Conservation (phyloP, 2,797 vertebrate genomes). For the Phoxinus dragarum region DNA sequence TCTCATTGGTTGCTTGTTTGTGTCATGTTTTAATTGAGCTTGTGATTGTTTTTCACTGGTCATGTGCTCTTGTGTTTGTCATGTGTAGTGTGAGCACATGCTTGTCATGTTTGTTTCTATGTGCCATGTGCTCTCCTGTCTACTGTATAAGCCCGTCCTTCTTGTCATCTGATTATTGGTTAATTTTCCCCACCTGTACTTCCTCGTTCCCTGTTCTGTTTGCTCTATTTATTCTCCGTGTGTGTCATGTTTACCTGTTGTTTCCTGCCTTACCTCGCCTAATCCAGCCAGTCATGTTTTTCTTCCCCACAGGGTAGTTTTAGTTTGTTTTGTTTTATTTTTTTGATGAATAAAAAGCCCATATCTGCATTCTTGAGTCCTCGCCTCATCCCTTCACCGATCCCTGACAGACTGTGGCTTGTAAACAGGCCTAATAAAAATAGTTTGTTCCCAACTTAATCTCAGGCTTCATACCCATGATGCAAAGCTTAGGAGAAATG, state of each 20-base stretch:
- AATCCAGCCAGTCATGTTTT: background rate
- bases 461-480: slow-evolving; percentile 9
- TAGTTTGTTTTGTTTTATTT: background rate
- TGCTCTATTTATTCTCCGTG: background rate
- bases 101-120: background rate
- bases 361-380: background rate
- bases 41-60: too few relatives aligned
- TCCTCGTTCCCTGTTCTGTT: background rate
- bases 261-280: background rate
- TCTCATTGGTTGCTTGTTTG: too few relatives aligned
- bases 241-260: background rate
- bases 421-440: slow-evolving; percentile 61
- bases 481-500: slow-evolving; percentile 9
- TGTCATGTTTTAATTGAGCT: background rate
- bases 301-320: background rate
- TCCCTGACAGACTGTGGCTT: slow-evolving; percentile 35
- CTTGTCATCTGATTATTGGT: background rate
- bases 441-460: slow-evolving; percentile 51
- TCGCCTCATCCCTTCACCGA: background rate
- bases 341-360: background rate
- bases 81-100: too few relatives aligned
- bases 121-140: background rate
- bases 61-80: background rate
- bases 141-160: background rate
- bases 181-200: background rate